phyloP scores from a whole-genome alignment of 1,140 invertebrate species.

The Drosophila bipectinata region DNA sequence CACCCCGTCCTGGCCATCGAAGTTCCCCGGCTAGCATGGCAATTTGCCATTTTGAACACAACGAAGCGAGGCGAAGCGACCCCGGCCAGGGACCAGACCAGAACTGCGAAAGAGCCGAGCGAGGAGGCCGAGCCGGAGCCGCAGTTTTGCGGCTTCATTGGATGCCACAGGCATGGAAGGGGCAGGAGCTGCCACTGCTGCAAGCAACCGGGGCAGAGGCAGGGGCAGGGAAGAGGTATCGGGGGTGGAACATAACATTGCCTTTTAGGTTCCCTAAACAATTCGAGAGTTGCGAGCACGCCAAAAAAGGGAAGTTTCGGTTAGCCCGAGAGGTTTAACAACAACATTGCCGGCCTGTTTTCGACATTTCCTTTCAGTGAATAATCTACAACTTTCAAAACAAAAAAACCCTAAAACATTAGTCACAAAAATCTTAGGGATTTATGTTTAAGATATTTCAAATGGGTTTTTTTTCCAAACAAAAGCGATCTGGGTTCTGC shows the following conservation, averaged over 20 bases:
- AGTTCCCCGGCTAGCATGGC: slow-evolving; percentile 62
- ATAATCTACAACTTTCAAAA: neutral
- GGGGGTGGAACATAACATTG: slow-evolving; percentile 6
- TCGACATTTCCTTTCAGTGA: neutral
- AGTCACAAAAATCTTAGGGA: neutral
- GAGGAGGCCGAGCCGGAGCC: slow-evolving; percentile 58
- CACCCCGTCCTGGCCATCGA: slow-evolving; percentile 11
- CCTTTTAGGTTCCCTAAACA: slow-evolving; percentile 29
- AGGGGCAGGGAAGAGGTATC: slow-evolving; percentile 15
- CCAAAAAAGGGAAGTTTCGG: slow-evolving; percentile 17
- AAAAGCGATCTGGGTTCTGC: no score
- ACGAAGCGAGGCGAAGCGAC: slow-evolving; percentile 46
- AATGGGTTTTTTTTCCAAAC: neutral
- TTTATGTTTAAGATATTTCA: neutral
- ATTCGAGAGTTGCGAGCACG: slow-evolving; percentile 14
- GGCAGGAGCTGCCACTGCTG: slow-evolving; percentile 3
- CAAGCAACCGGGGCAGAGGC: slow-evolving; percentile 8
- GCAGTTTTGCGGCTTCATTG: slow-evolving; percentile 80
- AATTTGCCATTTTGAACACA: slow-evolving; percentile 80
- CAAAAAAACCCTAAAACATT: neutral
- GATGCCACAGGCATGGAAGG: slow-evolving; percentile 66
- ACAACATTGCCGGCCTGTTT: slow-evolving; percentile 1
- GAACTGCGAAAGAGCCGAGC: slow-evolving; percentile 22
- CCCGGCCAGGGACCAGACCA: slow-evolving; percentile 14
- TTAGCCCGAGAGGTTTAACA: neutral